Conservation (phyloP, 2,797 vertebrate genomes). For the Cynodonichthys magdalenae region DNA sequence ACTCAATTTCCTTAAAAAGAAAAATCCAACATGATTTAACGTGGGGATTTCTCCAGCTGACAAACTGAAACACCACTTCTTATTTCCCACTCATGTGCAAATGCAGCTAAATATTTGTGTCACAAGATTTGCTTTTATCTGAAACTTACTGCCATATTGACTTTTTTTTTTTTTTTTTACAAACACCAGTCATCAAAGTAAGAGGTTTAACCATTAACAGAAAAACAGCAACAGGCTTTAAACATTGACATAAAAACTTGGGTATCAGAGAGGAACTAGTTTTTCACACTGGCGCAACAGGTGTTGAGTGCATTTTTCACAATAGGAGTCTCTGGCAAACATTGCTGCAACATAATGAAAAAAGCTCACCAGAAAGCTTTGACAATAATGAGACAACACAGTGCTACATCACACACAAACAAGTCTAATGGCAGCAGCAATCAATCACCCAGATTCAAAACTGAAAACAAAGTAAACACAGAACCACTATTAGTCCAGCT, state of each 20-base stretch:
- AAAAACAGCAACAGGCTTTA: background rate
- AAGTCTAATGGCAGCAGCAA: slow-evolving; percentile 16
- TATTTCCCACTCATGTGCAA: background rate
- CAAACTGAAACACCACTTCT: background rate
- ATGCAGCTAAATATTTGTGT: too few relatives aligned
- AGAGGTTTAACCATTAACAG: too few relatives aligned
- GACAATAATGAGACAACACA: background rate
- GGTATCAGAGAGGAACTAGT: background rate
- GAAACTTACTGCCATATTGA: background rate
- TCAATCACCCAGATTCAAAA: slow-evolving; percentile 8
- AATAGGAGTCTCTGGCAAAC: slow-evolving; percentile 2
- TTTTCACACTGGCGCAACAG: slow-evolving; percentile 1
- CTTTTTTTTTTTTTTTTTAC: too few relatives aligned
- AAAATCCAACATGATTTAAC: slow-evolving; percentile 42
- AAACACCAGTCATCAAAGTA: too few relatives aligned
- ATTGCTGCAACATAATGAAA: slow-evolving; percentile 20
- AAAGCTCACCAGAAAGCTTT: background rate
- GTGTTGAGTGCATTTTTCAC: slow-evolving; percentile 6
- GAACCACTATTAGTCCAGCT: background rate
- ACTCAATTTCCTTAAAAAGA: slow-evolving; percentile 59
- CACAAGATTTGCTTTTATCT: background rate
- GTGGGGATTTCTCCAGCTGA: slow-evolving; percentile 17
- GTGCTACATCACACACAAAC: slow-evolving; percentile 25
- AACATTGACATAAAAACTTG: slow-evolving; percentile 15
- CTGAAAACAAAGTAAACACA: slow-evolving; percentile 11